These are phyloP conservation scores for Pheosia tremula DNA, from an alignment of 2,888 invertebrate genomes.

Conservation along the genomic window DNA sequence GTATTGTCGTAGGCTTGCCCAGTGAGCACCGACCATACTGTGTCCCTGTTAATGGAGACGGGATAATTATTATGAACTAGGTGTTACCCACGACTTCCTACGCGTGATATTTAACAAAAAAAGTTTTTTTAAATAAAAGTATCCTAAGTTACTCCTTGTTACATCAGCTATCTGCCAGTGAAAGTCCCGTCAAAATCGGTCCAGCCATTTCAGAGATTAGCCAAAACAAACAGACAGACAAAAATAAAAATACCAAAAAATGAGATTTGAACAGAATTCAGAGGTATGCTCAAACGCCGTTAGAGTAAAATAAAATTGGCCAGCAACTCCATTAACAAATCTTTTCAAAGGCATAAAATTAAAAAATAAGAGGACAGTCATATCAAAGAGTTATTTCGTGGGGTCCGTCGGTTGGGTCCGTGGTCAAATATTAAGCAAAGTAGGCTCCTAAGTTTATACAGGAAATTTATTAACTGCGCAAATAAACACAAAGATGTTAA, in stretches of 20 bases:
- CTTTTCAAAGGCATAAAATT: neutral
- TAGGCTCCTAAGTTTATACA: neutral
- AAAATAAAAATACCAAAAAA: too few relatives aligned
- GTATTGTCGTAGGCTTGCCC: slow-evolving; percentile 92
- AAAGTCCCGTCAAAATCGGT: too few relatives aligned
- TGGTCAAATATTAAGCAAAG: neutral
- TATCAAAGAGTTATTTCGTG: neutral
- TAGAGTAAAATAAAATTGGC: neutral
- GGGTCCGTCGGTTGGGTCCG: neutral
- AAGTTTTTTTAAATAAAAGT: too few relatives aligned
- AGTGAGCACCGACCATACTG: slow-evolving; percentile 98
- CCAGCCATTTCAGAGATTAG: too few relatives aligned
- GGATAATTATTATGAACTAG: too few relatives aligned
- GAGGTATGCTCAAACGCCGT: neutral
- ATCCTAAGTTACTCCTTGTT: too few relatives aligned
- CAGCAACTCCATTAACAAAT: neutral
- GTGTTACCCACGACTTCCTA: too few relatives aligned
- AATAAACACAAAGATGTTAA: neutral
- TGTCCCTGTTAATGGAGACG: slow-evolving; percentile 87
- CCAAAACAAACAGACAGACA: too few relatives aligned
- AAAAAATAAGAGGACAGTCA: neutral
- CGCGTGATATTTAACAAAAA: too few relatives aligned
- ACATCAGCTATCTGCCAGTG: neutral
- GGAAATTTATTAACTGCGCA: neutral
- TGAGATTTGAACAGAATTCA: too few relatives aligned